Evolutionary conservation across 2,113 vertebrate species (phyloP), one percentile per base, ranked within the genome.

Genomic region (Actinemys pallida): DNA sequence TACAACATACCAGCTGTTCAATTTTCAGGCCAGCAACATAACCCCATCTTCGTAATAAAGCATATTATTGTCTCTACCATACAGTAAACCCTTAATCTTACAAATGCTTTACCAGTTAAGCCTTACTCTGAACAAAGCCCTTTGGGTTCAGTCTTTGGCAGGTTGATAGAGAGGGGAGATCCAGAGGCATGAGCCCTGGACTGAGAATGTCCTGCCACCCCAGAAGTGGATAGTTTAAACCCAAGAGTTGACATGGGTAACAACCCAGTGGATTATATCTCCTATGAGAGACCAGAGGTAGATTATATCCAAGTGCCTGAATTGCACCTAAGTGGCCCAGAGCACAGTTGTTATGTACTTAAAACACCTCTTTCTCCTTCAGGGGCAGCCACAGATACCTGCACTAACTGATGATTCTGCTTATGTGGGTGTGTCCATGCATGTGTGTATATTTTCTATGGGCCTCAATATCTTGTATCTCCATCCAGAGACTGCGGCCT

Each of bases 21-120:
- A 75, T 87, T 50, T 75, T 69, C 1, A 59, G 75, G 82, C 25
- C 75, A 8, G 53, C 5, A 57, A 82, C 86, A 96, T 39, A 10
- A 50, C 4, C 3, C 1, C 3, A 76, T 12, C 1, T 89, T 89
- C 6, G 29, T 29, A 49, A 25, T 31, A 78, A 85, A 87, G 82
- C 78, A 7, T 87, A 57, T n/a, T n/a, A 39, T 29, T 24, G 3
- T 86, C 53, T 81, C 90, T 9, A 79, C 2, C 10, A 47, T 4
- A 47, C 6, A 82, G 80, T 5, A 54, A 92, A 69, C 0, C 0
- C n/a, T 13, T n/a, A 3, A 11, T 79, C 56, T 86, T 81, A n/a
- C 19, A 84, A n/a, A 84, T 4, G 75, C 2, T 25, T 12, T 5
- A 1, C 0, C n/a, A n/a, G 5, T 12, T 57, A 54, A 83, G 5